Conservation (phyloP, 2,113 vertebrate genomes). For the Zosterops borbonicus region DNA sequence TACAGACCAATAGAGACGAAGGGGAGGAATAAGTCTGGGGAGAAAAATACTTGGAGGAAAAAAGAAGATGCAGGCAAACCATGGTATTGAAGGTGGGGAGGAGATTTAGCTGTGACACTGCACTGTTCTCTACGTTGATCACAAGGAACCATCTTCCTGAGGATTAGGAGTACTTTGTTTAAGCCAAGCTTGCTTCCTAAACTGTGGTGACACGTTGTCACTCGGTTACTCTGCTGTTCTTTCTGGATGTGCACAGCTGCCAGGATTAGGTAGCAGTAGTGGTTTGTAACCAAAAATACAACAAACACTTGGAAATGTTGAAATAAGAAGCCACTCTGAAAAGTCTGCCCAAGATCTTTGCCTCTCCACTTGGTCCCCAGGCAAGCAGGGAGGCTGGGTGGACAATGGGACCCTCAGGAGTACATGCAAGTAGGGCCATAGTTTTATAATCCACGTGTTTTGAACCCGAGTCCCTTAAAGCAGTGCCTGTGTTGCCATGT, state of each 20-base stretch:
- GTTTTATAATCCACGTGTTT: rapidly evolving
- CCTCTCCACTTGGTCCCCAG: neutral
- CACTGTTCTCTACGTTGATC: neutral
- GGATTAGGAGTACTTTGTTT: neutral
- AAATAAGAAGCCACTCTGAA: neutral
- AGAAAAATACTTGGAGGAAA: neutral
- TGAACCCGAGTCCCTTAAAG: neutral
- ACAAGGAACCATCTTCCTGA: neutral
- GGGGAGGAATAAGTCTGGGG: neutral
- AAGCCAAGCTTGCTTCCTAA: neutral
- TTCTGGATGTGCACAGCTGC: neutral
- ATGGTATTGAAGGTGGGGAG: neutral
- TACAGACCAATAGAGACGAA: neutral
- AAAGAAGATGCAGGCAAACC: neutral
- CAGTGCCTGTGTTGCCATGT: neutral
- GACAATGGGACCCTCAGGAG: neutral
- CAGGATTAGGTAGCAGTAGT: neutral
- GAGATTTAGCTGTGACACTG: neutral
- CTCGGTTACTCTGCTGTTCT: neutral
- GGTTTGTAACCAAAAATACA: neutral
- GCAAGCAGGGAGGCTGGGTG: neutral
- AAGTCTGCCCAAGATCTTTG: neutral
- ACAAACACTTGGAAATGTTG: neutral
- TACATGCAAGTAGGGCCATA: rapidly evolving
- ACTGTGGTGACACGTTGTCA: neutral